phyloP scores from a whole-genome alignment of 2,888 invertebrate genomes.

The Brachylomia viminalis region DNA sequence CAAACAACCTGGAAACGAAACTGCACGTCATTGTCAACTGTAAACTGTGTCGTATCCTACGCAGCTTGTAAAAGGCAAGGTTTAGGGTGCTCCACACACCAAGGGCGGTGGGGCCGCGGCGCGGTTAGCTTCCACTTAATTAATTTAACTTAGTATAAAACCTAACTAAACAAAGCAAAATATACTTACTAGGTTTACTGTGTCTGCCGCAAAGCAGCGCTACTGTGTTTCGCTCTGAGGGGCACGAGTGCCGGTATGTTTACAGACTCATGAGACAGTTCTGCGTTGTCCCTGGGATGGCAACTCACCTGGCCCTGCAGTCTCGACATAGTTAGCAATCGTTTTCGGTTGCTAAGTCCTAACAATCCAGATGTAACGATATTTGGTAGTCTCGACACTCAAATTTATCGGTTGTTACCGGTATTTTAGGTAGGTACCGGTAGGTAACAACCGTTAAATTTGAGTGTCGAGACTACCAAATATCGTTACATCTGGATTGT shows the following conservation, averaged over 20 bases:
- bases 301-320: no score
- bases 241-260: background rate
- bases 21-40: conserved; percentile 22
- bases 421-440: no score
- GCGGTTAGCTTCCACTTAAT: background rate
- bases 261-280: background rate
- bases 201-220: no score
- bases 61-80: conserved; percentile 44
- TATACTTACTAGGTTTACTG: no score
- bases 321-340: no score
- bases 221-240: background rate
- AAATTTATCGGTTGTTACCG: no score
- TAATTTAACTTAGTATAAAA: background rate
- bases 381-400: no score
- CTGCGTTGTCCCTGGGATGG: background rate
- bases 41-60: conserved; percentile 7
- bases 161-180: background rate
- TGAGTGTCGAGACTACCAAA: no score
- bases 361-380: no score
- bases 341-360: no score
- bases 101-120: background rate
- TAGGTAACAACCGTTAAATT: no score
- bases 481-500: no score
- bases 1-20: conserved; percentile 24
- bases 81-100: conserved; percentile 1